Base-by-base conservation (phyloP, 2,797 vertebrate species). In the Crocodylus rhombifer region DNA sequence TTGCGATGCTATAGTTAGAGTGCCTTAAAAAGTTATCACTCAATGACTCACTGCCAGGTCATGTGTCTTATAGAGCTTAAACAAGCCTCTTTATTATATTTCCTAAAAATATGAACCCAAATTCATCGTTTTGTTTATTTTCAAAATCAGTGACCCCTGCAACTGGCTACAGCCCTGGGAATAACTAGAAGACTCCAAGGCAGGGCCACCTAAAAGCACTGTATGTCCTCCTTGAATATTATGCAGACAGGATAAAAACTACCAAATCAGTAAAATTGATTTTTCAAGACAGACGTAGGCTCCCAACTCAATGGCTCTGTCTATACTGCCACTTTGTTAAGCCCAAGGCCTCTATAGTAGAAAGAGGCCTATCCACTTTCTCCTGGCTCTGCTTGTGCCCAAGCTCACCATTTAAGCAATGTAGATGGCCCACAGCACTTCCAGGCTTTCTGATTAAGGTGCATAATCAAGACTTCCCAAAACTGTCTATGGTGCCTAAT, bases 131-230 rank as follows among this genome's bases (percentile, higher is more conserved):
- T 8, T 69, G 7, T 7, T 61, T 16, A 8, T 78, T 95, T 93
- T 15, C 0, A 1, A 80, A 81, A 18, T 14, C 1, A 77, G 5
- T 1, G 7, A 75, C 18, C 69, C 36, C 28, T 30, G 86, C 21
- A 63, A 5, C 8, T 76, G 63, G 10, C 28, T 56, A 20, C 14
- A 60, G 30, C 18, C 69, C 61, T 77, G 15, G 6, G 60, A 71
- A 7, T 17, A 15, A 10, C 5, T 69, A 73, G 57, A 73, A 7
- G 3, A 26, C 57, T 17, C 21, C 6, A 14, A 51, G 10, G 5
- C 0, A 0, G 23, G 5, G 42, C n/a, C 3, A 5, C 4, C 28
- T 82, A 36, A 42, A 21, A 36, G 25, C 69, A 36, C 30, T 65
- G n/a, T 4, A 16, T 60, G 14, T 16, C n/a, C 26, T 81, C 33